Percentiles rank a stretch among this genome's conserved stretches.
These are phyloP conservation scores for Graptemys geographica DNA, from an alignment of 2,797 vertebrate genomes.

Conservation along the genomic window DNA sequence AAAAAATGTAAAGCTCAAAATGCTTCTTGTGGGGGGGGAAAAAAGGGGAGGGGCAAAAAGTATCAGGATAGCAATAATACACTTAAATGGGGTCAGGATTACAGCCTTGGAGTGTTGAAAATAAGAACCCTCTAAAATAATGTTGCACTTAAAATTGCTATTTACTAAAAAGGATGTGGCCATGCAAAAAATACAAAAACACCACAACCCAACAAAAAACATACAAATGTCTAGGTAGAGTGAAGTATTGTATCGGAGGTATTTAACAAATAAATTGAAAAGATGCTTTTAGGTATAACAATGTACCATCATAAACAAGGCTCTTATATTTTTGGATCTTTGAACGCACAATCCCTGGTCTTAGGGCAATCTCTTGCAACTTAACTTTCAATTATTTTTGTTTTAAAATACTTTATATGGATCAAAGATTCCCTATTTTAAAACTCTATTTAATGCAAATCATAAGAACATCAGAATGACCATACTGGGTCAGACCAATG, in stretches of 20 bases:
- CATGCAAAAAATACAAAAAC: background rate
- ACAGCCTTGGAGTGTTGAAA: background rate
- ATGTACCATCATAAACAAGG: background rate
- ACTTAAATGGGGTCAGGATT: background rate
- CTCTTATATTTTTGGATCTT: background rate
- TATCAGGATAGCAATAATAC: background rate
- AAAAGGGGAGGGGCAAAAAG: background rate
- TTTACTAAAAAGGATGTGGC: background rate
- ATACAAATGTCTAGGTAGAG: background rate
- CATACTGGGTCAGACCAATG: background rate
- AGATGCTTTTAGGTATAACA: background rate
- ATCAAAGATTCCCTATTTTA: background rate
- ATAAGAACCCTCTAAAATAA: background rate
- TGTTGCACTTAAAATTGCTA: background rate
- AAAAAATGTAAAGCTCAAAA: background rate
- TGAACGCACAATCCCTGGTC: background rate
- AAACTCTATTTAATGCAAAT: background rate
- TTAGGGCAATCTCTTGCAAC: background rate
- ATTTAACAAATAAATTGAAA: background rate
- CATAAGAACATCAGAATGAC: background rate
- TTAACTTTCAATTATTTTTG: background rate
- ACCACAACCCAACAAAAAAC: background rate
- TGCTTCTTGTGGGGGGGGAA: background rate
- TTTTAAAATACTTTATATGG: background rate
- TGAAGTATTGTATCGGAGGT: background rate